Conservation (phyloP, 2,888 invertebrate species). For the Diaprepes abbreviatus region DNA sequence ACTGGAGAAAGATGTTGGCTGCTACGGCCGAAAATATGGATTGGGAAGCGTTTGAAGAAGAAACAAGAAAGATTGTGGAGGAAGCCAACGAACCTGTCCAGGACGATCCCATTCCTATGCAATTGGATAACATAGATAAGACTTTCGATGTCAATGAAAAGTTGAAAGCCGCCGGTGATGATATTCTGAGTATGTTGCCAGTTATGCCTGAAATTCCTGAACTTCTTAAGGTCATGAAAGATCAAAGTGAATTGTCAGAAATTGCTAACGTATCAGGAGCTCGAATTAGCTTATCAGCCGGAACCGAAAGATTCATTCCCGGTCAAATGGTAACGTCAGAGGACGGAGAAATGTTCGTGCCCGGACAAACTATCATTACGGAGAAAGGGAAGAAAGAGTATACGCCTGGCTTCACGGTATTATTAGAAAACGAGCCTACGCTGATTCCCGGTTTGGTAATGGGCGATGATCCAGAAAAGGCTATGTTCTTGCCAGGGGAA, state of each 20-base stretch:
- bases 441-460: conserved; percentile 87
- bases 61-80: conserved; percentile 63
- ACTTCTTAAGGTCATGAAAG: conserved; percentile 73
- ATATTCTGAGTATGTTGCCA: conserved; percentile 73
- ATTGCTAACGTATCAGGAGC: conserved; percentile 76
- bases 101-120: conserved; percentile 69
- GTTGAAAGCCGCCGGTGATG: conserved; percentile 69
- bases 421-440: conserved; percentile 83
- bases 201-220: conserved; percentile 75
- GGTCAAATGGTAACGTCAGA: conserved; percentile 79
- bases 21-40: conserved; percentile 61
- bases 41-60: conserved; percentile 65
- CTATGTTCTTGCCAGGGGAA: conserved; percentile 66
- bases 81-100: conserved; percentile 62
- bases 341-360: conserved; percentile 71
- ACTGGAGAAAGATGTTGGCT: conserved; percentile 64
- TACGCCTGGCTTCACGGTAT: conserved; percentile 84
- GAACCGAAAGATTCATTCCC: conserved; percentile 79
- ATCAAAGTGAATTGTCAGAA: conserved; percentile 73
- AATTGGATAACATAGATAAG: conserved; percentile 71
- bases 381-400: conserved; percentile 80
- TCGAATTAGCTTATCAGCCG: conserved; percentile 68
- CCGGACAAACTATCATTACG: conserved; percentile 82
- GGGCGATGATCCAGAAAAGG: conserved; percentile 70
- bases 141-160: conserved; percentile 75